These are phyloP conservation scores for Drosophila pseudotakahashii DNA, from an alignment of 2,888 invertebrate genomes.

Conservation along the genomic window DNA sequence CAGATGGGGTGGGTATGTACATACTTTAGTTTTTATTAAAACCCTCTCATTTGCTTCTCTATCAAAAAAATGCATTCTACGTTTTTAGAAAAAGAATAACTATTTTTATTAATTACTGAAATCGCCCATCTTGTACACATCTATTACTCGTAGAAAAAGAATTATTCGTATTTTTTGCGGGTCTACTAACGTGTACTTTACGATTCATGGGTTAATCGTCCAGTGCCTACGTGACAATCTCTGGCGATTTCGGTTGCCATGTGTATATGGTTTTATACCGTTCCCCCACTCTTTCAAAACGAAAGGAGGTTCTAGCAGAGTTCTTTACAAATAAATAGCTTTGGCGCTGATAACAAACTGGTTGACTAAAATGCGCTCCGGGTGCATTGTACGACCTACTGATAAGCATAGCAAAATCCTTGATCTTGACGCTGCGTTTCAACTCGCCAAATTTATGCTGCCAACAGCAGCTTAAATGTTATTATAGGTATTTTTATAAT, in stretches of 20 bases:
- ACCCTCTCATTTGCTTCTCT: too few species aligned
- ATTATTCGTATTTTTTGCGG: neutral
- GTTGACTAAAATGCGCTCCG: slow-evolving; percentile 73
- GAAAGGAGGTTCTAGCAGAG: slow-evolving; percentile 39
- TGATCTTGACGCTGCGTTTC: slow-evolving; percentile 78
- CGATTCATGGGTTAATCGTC: slow-evolving; percentile 6
- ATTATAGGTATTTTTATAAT: slow-evolving; percentile 17
- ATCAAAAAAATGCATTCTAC: too few species aligned
- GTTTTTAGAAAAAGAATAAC: too few species aligned
- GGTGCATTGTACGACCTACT: slow-evolving; percentile 77
- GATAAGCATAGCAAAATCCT: slow-evolving; percentile 75
- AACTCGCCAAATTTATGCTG: slow-evolving; percentile 61
- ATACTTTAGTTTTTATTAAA: too few species aligned
- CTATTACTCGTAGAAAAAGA: neutral
- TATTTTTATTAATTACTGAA: neutral
- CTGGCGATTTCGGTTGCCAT: slow-evolving; percentile 30
- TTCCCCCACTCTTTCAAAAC: slow-evolving; percentile 51
- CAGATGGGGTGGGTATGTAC: too few species aligned
- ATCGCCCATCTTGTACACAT: neutral
- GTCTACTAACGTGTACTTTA: neutral
- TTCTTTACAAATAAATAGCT: slow-evolving; percentile 39
- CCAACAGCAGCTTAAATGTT: slow-evolving; percentile 35
- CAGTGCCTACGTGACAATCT: slow-evolving; percentile 24
- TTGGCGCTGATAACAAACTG: slow-evolving; percentile 66
- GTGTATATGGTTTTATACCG: slow-evolving; percentile 11